Percentiles rank a stretch among this genome's conserved stretches.
phyloP scores from a whole-genome alignment of 2,888 invertebrate species.

The Pandemis cinnamomeana region DNA sequence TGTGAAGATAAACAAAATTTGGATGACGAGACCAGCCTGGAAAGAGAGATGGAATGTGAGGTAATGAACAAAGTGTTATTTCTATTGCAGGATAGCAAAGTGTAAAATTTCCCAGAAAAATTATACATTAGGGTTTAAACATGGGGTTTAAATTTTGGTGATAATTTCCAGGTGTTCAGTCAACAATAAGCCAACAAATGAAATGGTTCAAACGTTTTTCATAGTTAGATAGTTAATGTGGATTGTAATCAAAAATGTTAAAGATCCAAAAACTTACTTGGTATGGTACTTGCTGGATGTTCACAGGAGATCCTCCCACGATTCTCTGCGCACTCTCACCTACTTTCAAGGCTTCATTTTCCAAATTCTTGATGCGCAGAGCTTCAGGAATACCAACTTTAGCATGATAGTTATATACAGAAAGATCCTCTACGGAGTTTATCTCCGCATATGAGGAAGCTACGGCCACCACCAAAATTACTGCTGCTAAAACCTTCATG shows the following conservation, averaged over 20 bases:
- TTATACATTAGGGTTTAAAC: no score
- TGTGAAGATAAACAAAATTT: slow-evolving; percentile 52
- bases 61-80: no score
- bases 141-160: no score
- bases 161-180: no score
- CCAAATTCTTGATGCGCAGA: slow-evolving; percentile 51
- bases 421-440: slow-evolving; percentile 44
- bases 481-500: slow-evolving; percentile 45
- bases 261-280: slow-evolving; percentile 55
- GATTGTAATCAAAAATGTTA: no score
- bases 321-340: slow-evolving; percentile 51
- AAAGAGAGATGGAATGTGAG: neutral
- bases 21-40: slow-evolving; percentile 64
- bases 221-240: no score
- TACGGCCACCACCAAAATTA: slow-evolving; percentile 51
- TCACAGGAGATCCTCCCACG: slow-evolving; percentile 57
- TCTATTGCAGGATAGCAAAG: no score
- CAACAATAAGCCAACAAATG: no score
- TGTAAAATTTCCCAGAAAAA: no score
- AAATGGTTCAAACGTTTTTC: neutral
- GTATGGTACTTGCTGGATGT: slow-evolving; percentile 60
- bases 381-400: slow-evolving; percentile 61
- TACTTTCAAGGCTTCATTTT: slow-evolving; percentile 47
- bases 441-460: slow-evolving; percentile 49
- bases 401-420: slow-evolving; percentile 57